These are phyloP conservation scores for Monopterus albus DNA, from an alignment of 2,113 vertebrate genomes.

Conservation along the genomic window DNA sequence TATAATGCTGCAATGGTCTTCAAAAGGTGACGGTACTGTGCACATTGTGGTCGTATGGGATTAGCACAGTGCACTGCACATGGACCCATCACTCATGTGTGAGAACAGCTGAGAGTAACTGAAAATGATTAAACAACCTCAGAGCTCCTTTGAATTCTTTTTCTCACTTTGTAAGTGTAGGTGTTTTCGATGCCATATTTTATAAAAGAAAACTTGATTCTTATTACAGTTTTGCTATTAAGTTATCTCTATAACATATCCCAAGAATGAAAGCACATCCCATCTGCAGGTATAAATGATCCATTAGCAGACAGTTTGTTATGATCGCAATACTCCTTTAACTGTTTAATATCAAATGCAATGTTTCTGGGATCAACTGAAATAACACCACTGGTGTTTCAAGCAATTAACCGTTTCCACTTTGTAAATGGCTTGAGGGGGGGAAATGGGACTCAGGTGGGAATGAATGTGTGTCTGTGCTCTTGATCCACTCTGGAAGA, in stretches of 20 bases:
- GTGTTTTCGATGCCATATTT: not conserved
- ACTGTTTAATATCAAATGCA: slow-evolving; percentile 74
- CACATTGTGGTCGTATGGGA: slow-evolving; percentile 60
- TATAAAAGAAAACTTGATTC: too few relatives aligned
- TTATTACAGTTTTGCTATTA: too few relatives aligned
- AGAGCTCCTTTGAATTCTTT: slow-evolving; percentile 4
- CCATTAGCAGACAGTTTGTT: slow-evolving; percentile 53
- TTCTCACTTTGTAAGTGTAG: not conserved
- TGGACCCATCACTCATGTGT: slow-evolving; percentile 70
- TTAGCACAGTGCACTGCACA: slow-evolving; percentile 60
- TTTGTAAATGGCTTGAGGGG: slow-evolving; percentile 65
- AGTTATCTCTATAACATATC: not conserved
- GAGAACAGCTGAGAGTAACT: slow-evolving; percentile 60
- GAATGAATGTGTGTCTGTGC: slow-evolving; percentile 58
- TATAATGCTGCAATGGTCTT: slow-evolving; percentile 72
- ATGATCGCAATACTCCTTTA: slow-evolving; percentile 56
- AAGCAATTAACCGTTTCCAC: slow-evolving; percentile 79
- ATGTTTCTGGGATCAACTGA: slow-evolving; percentile 71
- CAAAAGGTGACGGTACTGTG: slow-evolving; percentile 42
- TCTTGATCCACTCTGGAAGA: slow-evolving; percentile 46
- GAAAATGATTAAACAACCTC: slow-evolving; percentile 56
- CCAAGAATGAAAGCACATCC: slow-evolving; percentile 15
- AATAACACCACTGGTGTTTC: slow-evolving; percentile 75
- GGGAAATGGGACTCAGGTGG: slow-evolving; percentile 35
- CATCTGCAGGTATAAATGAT: slow-evolving; percentile 34